A percentile compares a stretch with the other conserved stretches of the same genome.
phyloP scores from a whole-genome alignment of 1,140 invertebrate genomes.

The Drosophila kikkawai region DNA sequence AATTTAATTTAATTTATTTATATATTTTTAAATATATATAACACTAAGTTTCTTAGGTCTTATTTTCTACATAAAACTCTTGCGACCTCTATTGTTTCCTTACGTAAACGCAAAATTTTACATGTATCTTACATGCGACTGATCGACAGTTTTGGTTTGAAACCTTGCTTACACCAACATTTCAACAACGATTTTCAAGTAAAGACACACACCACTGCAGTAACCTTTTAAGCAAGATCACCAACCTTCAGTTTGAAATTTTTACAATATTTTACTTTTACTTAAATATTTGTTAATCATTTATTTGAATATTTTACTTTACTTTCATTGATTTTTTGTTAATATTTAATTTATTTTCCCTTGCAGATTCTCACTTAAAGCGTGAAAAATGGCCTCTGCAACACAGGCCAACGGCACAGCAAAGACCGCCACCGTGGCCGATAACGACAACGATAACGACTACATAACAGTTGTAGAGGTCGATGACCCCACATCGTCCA shows the following conservation, averaged over 20 bases:
- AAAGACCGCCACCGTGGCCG: conserved; percentile 46
- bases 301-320: not conserved
- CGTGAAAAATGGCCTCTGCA: conserved; percentile 42
- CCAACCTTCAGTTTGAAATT: not conserved
- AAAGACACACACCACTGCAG: not conserved
- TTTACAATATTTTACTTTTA: not conserved
- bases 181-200: not conserved
- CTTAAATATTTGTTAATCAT: not conserved
- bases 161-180: not conserved
- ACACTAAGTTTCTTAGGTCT: no score
- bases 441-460: conserved; percentile 85
- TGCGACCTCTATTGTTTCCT: not conserved
- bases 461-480: conserved; percentile 90
- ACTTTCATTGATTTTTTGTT: not conserved
- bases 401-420: conserved; percentile 22
- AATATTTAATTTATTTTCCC: not conserved
- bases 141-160: not conserved
- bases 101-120: not conserved
- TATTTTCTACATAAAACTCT: not conserved
- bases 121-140: not conserved
- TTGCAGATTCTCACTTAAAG: conserved; percentile 12
- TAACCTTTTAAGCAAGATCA: not conserved
- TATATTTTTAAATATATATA: not conserved
- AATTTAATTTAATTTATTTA: not conserved
- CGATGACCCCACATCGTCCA: conserved; percentile 85